Evolutionary conservation across 37 sponge, comb jelly and placozoan species (phyloP).

Genomic region (Chondrosia reniformis): DNA sequence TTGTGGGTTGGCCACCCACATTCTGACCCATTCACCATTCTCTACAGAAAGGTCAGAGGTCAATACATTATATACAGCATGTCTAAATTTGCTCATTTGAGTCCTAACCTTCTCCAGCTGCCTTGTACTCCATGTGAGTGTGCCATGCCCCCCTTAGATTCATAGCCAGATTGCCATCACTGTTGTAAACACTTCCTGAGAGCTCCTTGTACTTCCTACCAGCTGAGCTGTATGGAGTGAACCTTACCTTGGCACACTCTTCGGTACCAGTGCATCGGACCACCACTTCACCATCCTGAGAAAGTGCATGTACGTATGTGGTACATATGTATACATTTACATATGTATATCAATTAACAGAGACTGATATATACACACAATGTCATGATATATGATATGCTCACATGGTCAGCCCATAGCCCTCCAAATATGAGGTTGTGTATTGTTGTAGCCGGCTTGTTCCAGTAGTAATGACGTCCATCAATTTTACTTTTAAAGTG

Average conservation of each 20-base stretch:
- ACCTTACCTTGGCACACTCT: constrained; percentile 69
- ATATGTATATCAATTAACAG: background rate
- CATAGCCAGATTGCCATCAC: background rate
- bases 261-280: constrained; percentile 76
- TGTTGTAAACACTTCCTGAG: background rate
- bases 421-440: constrained; percentile 92
- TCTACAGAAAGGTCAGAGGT: background rate
- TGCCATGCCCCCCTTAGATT: constrained; percentile 10
- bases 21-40: constrained; percentile 25
- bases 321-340: background rate
- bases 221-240: constrained; percentile 63
- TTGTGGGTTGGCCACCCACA: constrained; percentile 56
- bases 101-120: background rate
- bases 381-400: no score
- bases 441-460: constrained; percentile 79
- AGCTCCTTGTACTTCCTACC: constrained; percentile 61
- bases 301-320: background rate
- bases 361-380: background rate
- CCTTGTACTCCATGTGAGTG: constrained; percentile 4
- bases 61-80: no score
- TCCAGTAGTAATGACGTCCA: constrained; percentile 85
- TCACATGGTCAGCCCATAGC: constrained; percentile 93
- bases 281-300: constrained; percentile 85
- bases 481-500: constrained; percentile 70
- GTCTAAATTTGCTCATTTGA: no score